phyloP scores from a whole-genome alignment of 2,113 vertebrate genomes.

The Rhadina sibilatrix region DNA sequence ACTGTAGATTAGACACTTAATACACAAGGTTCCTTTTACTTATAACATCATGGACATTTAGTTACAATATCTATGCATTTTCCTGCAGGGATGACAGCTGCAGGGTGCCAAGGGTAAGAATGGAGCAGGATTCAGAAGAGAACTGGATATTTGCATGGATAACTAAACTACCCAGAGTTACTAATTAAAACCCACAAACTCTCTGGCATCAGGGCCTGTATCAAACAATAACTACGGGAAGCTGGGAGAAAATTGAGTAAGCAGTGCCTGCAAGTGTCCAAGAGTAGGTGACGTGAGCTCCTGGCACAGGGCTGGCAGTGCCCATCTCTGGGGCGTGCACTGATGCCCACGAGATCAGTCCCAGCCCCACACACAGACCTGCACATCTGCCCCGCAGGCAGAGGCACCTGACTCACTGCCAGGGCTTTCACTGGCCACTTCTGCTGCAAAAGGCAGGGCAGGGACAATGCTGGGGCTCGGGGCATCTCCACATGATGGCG shows the following conservation, averaged over 20 bases:
- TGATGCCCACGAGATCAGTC: rapidly evolving
- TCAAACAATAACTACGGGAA: neutral
- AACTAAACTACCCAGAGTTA: neutral
- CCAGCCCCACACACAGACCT: neutral
- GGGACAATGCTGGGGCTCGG: neutral
- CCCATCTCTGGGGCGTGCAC: rapidly evolving
- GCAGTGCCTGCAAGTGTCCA: rapidly evolving
- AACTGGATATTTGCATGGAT: neutral
- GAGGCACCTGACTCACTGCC: neutral
- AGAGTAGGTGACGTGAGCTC: rapidly evolving
- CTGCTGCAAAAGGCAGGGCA: neutral
- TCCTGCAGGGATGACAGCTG: neutral
- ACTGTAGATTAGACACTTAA: neutral
- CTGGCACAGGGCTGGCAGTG: neutral
- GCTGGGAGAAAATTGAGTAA: neutral
- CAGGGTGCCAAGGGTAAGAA: neutral
- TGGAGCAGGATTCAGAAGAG: neutral
- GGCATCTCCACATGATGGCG: neutral
- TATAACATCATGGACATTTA: neutral
- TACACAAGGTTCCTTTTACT: neutral
- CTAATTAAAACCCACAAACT: neutral
- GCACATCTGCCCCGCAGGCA: neutral
- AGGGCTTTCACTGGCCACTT: neutral
- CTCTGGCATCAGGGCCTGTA: neutral
- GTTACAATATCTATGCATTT: neutral